Evolutionary conservation across 2,113 vertebrate species (phyloP).

Genomic region (Phalacrocorax carbo): DNA sequence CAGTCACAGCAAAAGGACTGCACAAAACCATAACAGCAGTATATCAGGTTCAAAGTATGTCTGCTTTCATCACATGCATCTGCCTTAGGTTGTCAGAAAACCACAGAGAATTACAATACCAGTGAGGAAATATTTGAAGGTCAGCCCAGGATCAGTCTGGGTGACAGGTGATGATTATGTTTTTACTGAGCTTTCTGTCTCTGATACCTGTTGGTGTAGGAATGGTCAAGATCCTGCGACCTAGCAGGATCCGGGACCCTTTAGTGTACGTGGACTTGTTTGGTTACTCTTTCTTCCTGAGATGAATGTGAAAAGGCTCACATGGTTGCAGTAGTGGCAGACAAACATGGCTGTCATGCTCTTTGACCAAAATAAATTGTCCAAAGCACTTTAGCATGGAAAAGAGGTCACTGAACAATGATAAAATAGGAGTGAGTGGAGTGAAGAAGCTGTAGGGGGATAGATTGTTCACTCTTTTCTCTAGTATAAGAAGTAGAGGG

Average conservation of each 20-base stretch:
- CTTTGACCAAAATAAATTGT: not conserved
- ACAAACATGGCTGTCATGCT: not conserved
- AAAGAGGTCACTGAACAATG: not conserved
- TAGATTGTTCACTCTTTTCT: not conserved
- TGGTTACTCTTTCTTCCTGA: not conserved
- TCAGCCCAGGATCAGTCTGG: not conserved
- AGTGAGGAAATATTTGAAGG: slow-evolving; percentile 1
- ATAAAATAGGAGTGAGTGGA: not conserved
- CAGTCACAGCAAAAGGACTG: not conserved
- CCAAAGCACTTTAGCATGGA: not conserved
- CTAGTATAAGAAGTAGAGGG: not conserved
- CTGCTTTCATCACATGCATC: not conserved
- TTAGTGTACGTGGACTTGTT: not conserved
- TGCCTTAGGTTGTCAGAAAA: slow-evolving; percentile 24
- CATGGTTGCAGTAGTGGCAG: not conserved
- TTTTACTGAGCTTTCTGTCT: not conserved
- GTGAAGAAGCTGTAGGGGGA: not conserved
- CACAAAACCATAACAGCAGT: not conserved
- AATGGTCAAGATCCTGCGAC: not conserved
- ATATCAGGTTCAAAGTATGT: not conserved
- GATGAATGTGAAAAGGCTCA: not conserved
- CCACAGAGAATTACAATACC: not conserved
- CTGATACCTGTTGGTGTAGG: not conserved
- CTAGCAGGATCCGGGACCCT: not conserved
- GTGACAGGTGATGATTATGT: not conserved